Evolutionary conservation across 2,113 vertebrate species (phyloP), one percentile per base, ranked within the genome.

Genomic region (Nycticebus coucang): DNA sequence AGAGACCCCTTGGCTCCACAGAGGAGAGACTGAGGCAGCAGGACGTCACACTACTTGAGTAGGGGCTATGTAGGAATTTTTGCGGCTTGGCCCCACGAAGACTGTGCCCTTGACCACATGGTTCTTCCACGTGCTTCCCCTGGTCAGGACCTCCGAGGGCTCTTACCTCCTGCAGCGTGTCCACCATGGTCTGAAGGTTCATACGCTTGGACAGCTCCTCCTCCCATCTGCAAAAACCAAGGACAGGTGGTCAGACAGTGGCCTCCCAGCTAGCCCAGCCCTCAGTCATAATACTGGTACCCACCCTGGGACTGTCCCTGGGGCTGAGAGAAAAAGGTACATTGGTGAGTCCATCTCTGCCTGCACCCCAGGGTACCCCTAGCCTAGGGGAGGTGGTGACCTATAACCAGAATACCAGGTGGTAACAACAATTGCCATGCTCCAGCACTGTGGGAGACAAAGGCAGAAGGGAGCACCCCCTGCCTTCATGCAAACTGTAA

Each of bases 171-270:
- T 99, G 98, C 90, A 99, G 95, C 2, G 99, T 98, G 95, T 99
- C 99, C 96, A 99, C 99, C 97, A 99, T 98, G 1, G 99, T 99
- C 97, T 99, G 99, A 98, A 99, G 98, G 88, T 99, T 98, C 98
- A 99, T 97, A 92, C 99, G 98, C 89, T 99, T 99, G 26, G 98
- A 98, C 37, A 99, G 95, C 94, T 99, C 99, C 96, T 99, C 99
- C 68, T 99, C 99, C 99, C 99, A 99, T 95, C 99, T 99, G 99
- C 85, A 99, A 99, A 93, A 98, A 96, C 97, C 92, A 98, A 93
- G 53, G 97, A 81, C n/a, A n/a, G 92, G 87, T 26, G 0, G 95
- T 97, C 92, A 98, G 97, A 97, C 95, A 53, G 85, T 5, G 33
- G 41, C 21, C 13, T 92, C 26, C 4, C 21, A 4, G 26, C 28